Base-by-base conservation (phyloP, 2,113 vertebrate genomes). In the Leptosomus discolor region DNA sequence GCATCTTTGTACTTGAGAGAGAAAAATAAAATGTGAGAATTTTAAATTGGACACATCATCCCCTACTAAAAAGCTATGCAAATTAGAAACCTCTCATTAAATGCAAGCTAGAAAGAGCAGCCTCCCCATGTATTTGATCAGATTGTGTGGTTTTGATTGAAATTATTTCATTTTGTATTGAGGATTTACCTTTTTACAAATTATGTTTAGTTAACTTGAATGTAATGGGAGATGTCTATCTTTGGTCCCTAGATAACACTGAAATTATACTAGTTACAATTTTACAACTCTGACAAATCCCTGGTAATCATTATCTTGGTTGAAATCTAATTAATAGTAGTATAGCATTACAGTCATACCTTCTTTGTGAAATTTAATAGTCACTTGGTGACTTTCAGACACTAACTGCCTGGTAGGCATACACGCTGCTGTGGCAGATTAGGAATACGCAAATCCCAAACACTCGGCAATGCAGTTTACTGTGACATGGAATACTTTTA, bases 271-370 rank as follows among this genome's bases (percentile, higher is more conserved):
- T 87, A 58, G 88, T 92, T 96, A 94, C 48, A 87, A 46, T 91
- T 78, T 69, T 85, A 96, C 81, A 95, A 92, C 90, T 46, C 93
- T 68, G 57, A 82, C 46, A 96, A 85, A 94, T 96, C 87, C 74
- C 71, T 67, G 77, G 30, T 73, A 97, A 91, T 94, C 27, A 8
- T 91, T 92, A 79, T 32, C 69, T 89, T 67, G 54, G 60, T 65
- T 93, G 84, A 95, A 89, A 96, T 73, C 80, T 92, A 96, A 91
- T 96, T 96, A 97, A 97, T 94, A 90, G 64, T 70, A 71, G 56
- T 76, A 54, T 92, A 97, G 84, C 3, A 5, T 94, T 97, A 84
- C 94, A 90, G 14, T 78, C 2, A 0, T 46, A n/a, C 67, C 57
- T 85, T 75, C 60, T 46, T 48, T 86, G 60, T 7, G 68, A 65